phyloP scores from a whole-genome alignment of 2,888 invertebrate genomes.

The Lysandra bellargus region DNA sequence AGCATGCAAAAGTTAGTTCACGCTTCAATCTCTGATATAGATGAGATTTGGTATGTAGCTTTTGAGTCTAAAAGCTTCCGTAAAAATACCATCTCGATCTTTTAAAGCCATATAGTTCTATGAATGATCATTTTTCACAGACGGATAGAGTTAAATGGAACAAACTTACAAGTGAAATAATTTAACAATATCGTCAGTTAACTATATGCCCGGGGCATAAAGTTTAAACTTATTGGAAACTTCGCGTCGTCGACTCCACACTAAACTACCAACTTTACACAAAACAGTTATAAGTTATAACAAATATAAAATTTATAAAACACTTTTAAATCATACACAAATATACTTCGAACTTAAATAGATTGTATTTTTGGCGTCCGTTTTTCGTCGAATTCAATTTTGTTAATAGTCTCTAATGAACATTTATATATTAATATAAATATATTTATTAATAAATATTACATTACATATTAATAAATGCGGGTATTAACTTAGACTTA shows the following conservation, averaged over 20 bases:
- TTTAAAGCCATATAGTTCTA: neutral
- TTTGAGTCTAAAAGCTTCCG: neutral
- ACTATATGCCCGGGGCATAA: conserved; percentile 1
- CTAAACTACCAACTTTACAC: conserved; percentile 1
- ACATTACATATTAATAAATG: neutral
- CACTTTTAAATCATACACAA: neutral
- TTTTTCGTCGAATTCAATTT: neutral
- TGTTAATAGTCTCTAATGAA: neutral
- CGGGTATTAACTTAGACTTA: neutral
- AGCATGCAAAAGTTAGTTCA: too few species aligned
- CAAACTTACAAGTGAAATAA: neutral
- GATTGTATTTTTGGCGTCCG: neutral
- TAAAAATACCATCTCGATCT: neutral
- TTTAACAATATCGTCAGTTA: conserved; percentile 12
- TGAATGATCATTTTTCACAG: neutral
- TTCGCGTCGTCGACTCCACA: neutral
- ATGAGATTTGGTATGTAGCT: too few species aligned
- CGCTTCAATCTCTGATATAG: too few species aligned
- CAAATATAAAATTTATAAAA: conserved; percentile 15
- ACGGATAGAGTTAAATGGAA: neutral
- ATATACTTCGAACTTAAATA: neutral
- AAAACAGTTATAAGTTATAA: neutral
- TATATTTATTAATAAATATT: too few species aligned
- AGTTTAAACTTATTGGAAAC: neutral
- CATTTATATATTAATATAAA: too few species aligned